Evolutionary conservation across 2,113 vertebrate genomes (phyloP), one percentile per base, ranked within the genome.

Genomic region (Rissa tridactyla): DNA sequence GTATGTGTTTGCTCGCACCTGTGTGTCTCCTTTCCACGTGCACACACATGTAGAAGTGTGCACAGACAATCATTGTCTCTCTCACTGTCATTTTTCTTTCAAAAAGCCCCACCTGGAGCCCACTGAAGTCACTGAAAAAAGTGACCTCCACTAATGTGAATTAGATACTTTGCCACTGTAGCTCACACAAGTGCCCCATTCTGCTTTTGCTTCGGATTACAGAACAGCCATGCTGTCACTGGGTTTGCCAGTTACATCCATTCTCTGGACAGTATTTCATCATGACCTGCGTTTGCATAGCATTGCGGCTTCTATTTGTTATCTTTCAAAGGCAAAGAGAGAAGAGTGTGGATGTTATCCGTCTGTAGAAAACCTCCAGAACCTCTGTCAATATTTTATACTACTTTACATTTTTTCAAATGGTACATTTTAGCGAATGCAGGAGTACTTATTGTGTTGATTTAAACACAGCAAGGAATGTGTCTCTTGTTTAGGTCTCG

Each of bases 31-130:
- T 36, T 72, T 82, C 21, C 25, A 27, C 15, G 9, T 8, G 17
- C 29, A 15, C 10, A 11, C 26, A 9, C 0, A 0, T 5, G 32
- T 71, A 18, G 27, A 55, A 51, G 32, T 4, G 17, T 34, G 49
- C 12, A 19, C 12, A 38, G 38, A n/a, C 22, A 61, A 22, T 38
- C 13, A 5, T 1, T 42, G 19, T 38, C 40, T 44, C 30, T 26
- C 49, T 86, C 60, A 5, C 6, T 1, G 1, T 26, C 23, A 21
- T 20, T 80, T 42, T 61, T 73, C 54, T 81, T 54, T 54, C 69
- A 52, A 25, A 54, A 73, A 61, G 20, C 7, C 23, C 11, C 73
- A 20, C 10, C 8, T 84, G 42, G 32, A 86, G 14, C 21, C 34
- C 40, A 25, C 30, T 34, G 64, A 61, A 36, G 20, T 44, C 6